A percentile compares a stretch with the other conserved stretches of the same genome.
These are phyloP conservation scores for Struthidea cinerea DNA, from an alignment of 2,113 vertebrate species.

Conservation along the genomic window DNA sequence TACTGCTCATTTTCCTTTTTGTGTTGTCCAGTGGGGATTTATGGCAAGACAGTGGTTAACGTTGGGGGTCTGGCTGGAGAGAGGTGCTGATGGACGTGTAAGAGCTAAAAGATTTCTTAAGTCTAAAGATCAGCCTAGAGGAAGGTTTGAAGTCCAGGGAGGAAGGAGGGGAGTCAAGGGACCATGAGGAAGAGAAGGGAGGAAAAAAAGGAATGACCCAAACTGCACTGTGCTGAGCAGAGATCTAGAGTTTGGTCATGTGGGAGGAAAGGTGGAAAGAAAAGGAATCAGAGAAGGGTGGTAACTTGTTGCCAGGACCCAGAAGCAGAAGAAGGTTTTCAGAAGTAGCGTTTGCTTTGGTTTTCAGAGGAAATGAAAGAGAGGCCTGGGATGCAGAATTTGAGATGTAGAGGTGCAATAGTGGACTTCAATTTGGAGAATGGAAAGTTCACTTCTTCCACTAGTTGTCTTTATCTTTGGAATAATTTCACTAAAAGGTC, in stretches of 20 bases:
- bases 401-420: neutral
- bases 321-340: neutral
- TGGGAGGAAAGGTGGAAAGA: neutral
- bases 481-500: neutral
- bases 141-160: neutral
- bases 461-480: neutral
- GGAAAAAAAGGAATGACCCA: neutral
- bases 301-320: neutral
- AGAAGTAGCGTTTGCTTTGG: neutral
- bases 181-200: neutral
- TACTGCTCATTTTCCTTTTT: neutral
- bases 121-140: neutral
- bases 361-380: neutral
- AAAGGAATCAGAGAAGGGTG: neutral
- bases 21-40: neutral
- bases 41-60: accelerated
- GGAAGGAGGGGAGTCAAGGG: neutral
- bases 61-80: neutral
- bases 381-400: neutral
- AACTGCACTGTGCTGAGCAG: neutral
- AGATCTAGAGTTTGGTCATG: neutral
- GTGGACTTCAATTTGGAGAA: neutral
- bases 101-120: neutral
- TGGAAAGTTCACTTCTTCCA: neutral
- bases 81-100: neutral